Percentiles rank a stretch among this genome's conserved stretches.
Conservation (phyloP, 2,888 invertebrate genomes). For the Polyommatus icarus region DNA sequence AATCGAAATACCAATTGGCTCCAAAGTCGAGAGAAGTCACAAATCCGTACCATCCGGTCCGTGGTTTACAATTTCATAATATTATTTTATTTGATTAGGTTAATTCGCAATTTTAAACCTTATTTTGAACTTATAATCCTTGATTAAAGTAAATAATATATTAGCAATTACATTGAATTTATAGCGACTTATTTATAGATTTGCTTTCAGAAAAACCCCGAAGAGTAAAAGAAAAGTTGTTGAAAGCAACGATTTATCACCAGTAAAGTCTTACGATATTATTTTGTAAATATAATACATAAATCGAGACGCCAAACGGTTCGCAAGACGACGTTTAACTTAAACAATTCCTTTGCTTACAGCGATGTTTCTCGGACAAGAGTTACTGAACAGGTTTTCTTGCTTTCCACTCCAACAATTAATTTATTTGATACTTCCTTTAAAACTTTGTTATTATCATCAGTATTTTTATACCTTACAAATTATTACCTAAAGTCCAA, state of each 20-base stretch:
- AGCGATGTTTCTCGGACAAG: neutral
- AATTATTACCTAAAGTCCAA: too few relatives aligned
- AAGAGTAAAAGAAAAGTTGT: neutral
- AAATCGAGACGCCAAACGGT: conserved; percentile 14
- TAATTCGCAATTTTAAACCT: too few relatives aligned
- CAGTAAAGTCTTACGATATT: conserved; percentile 9
- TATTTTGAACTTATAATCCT: too few relatives aligned
- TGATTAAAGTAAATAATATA: too few relatives aligned
- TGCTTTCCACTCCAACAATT: conserved; percentile 19
- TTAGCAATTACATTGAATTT: too few relatives aligned
- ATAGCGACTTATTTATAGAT: too few relatives aligned
- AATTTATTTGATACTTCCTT: conserved; percentile 14
- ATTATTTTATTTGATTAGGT: too few relatives aligned
- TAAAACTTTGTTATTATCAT: neutral
- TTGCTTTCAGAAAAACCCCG: neutral
- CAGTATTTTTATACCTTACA: too few relatives aligned
- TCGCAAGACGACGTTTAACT: conserved; percentile 20
- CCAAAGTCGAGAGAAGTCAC: too few relatives aligned
- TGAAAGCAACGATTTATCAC: neutral
- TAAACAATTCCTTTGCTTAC: conserved; percentile 16
- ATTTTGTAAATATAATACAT: conserved; percentile 15
- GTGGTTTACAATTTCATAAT: too few relatives aligned
- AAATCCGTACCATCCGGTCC: too few relatives aligned
- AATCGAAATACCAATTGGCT: too few relatives aligned
- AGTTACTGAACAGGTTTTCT: conserved; percentile 27